These are phyloP conservation scores for Epizoanthus stellaris DNA, from an alignment of 92 coral and sea anemone species.

Conservation along the genomic window DNA sequence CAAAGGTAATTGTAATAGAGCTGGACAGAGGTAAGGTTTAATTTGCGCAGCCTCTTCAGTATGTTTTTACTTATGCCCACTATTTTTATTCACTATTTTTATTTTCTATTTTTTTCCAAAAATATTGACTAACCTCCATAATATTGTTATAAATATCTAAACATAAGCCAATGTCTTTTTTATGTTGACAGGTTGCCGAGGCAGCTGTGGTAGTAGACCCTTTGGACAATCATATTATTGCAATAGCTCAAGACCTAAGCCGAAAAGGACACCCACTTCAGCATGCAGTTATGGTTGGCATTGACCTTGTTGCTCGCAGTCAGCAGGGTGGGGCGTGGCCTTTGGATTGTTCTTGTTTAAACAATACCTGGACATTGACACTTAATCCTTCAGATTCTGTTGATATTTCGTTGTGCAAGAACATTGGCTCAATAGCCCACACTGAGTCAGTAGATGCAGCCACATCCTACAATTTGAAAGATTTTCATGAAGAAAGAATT, in stretches of 20 bases:
- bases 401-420: background rate
- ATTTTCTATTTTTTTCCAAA: no score
- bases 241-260: constrained; percentile 78
- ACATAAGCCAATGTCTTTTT: background rate
- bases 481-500: background rate
- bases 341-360: constrained; percentile 47
- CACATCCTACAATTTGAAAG: constrained; percentile 3
- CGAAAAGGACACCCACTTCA: constrained; percentile 86
- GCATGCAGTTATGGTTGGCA: constrained; percentile 93
- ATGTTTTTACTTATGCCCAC: no score
- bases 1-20: no score
- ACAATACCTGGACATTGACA: constrained; percentile 62
- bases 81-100: no score
- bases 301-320: constrained; percentile 90
- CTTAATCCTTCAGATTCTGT: background rate
- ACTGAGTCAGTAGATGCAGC: background rate
- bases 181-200: constrained; percentile 62
- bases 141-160: no score
- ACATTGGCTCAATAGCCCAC: background rate
- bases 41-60: no score
- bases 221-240: constrained; percentile 61
- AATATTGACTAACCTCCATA: no score
- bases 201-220: constrained; percentile 92
- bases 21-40: no score
- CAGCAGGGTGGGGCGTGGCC: constrained; percentile 92